Conservation (phyloP, 23 tunicate genomes). For the Pegea sp. region DNA sequence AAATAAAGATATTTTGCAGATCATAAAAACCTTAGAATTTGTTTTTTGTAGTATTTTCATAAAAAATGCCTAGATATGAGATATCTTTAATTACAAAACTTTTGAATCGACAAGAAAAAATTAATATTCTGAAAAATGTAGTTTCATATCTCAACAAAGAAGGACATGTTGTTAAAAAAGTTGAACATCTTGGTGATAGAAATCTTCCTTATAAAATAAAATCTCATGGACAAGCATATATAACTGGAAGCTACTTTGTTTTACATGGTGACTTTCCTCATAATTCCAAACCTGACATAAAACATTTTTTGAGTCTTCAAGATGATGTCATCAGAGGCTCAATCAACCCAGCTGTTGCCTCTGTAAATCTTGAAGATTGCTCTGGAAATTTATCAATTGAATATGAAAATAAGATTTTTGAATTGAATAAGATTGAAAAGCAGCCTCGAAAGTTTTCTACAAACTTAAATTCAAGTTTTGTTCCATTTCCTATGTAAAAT, state of each 20-base stretch:
- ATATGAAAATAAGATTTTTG: too few relatives aligned
- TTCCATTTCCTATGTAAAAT: too few relatives aligned
- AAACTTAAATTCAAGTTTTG: too few relatives aligned
- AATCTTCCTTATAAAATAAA: slow-evolving; percentile 21
- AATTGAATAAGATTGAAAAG: too few relatives aligned
- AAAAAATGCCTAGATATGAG: slow-evolving; percentile 66
- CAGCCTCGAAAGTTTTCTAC: too few relatives aligned
- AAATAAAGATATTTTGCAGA: too few relatives aligned
- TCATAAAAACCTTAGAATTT: too few relatives aligned
- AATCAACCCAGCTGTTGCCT: too few relatives aligned
- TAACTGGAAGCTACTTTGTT: slow-evolving; percentile 31
- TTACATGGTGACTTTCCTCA: slow-evolving; percentile 27
- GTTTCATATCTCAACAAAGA: slow-evolving; percentile 11
- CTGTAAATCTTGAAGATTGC: too few relatives aligned
- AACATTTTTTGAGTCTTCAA: slow-evolving; percentile 13
- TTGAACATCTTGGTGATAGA: slow-evolving; percentile 57
- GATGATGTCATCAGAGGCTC: slow-evolving; percentile 25
- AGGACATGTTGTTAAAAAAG: slow-evolving; percentile 52
- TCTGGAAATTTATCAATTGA: too few relatives aligned
- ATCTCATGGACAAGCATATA: slow-evolving; percentile 2
- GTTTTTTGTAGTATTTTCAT: neutral
- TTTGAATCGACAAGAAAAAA: slow-evolving; percentile 18
- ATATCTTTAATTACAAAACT: slow-evolving; percentile 28
- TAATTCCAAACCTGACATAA: neutral
- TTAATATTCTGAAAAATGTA: slow-evolving; percentile 17